Conservation (phyloP, 2,113 vertebrate species). For the Crocuta crocuta region DNA sequence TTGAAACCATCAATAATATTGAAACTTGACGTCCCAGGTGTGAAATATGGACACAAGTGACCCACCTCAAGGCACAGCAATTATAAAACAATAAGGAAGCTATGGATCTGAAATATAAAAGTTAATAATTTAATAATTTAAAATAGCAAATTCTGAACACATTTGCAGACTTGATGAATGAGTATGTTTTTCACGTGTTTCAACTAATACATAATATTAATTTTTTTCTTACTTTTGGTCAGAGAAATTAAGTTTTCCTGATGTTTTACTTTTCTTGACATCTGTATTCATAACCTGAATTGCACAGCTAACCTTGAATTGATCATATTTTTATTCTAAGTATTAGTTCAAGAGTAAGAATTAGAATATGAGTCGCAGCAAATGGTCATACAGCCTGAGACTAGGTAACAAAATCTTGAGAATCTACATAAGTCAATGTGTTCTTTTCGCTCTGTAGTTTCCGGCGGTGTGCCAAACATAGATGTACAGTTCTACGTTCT, state of each 20-base stretch:
- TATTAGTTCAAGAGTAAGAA: conserved; percentile 36
- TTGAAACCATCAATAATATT: conserved; percentile 9
- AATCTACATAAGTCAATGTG: conserved; percentile 29
- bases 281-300: conserved; percentile 60
- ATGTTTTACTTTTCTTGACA: conserved; percentile 8
- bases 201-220: conserved; percentile 23
- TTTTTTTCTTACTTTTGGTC: conserved; percentile 6
- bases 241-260: neutral
- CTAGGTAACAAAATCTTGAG: neutral
- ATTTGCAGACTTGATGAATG: conserved; percentile 30
- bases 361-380: conserved; percentile 24
- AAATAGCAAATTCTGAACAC: conserved; percentile 13
- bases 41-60: conserved; percentile 50
- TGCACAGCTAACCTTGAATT: conserved; percentile 82
- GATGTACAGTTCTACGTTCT: conserved; percentile 55
- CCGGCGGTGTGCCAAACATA: conserved; percentile 74
- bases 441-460: conserved; percentile 62
- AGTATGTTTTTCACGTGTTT: conserved; percentile 37
- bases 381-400: neutral
- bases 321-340: conserved; percentile 69
- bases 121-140: conserved; percentile 3
- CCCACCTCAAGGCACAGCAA: neutral
- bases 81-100: neutral
- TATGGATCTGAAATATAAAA: neutral
- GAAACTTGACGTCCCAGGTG: conserved; percentile 25